Conservation (phyloP, 1,140 invertebrate genomes). For the Diprion similis region DNA sequence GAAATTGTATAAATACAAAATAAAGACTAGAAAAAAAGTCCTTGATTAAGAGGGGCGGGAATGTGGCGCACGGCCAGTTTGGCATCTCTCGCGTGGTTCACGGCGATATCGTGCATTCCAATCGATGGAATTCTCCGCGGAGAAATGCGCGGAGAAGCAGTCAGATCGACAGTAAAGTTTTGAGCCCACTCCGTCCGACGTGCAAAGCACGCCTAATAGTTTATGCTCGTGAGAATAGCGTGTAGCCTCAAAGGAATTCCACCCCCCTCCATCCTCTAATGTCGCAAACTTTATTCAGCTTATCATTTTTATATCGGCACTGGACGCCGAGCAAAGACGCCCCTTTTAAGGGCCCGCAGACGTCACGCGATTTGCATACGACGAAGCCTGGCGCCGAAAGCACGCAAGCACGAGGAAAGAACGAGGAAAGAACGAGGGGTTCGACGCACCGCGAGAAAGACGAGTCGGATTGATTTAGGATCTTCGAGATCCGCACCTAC, state of each 20-base stretch:
- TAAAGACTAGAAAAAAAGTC: no score
- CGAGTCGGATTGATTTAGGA: no score
- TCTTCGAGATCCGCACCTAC: no score
- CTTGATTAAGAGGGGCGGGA: no score
- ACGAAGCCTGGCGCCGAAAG: not conserved
- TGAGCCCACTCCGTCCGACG: no score
- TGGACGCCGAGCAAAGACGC: no score
- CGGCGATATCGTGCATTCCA: constrained; percentile 41
- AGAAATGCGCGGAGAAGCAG: constrained; percentile 24
- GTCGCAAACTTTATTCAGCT: no score
- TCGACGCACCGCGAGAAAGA: no score
- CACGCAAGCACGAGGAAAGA: no score
- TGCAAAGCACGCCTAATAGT: not conserved
- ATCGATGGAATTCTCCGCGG: constrained; percentile 31
- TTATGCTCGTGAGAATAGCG: constrained; percentile 20
- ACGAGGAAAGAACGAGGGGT: no score
- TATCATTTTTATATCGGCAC: no score
- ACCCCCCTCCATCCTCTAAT: not conserved
- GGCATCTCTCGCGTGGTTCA: constrained; percentile 22
- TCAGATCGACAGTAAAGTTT: not conserved
- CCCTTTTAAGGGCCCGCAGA: not conserved
- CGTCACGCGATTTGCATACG: not conserved
- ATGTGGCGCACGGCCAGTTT: constrained; percentile 42
- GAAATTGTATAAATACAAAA: no score
- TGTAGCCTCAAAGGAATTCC: constrained; percentile 10